These are phyloP conservation scores for Tetragnatha versicolor DNA, from an alignment of 1,140 invertebrate species.

Conservation along the genomic window DNA sequence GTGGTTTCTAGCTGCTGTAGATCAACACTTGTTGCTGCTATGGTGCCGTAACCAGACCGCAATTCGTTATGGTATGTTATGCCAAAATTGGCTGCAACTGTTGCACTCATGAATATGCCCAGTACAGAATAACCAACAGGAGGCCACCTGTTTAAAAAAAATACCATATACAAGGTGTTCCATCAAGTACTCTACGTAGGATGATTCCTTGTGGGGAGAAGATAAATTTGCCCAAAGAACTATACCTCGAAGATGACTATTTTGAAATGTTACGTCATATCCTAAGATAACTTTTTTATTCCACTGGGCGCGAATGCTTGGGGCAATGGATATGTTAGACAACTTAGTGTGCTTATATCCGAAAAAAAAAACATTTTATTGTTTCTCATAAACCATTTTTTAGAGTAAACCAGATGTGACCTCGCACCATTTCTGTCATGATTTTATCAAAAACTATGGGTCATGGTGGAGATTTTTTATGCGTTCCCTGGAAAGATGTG, in stretches of 20 bases:
- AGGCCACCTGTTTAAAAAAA: slow-evolving; percentile 17
- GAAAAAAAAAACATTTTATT: too few species aligned
- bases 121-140: slow-evolving; percentile 11
- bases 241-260: background rate
- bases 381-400: too few species aligned
- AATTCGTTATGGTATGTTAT: slow-evolving; percentile 10
- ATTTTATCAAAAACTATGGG: too few species aligned
- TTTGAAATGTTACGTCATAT: background rate
- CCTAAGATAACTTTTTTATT: background rate
- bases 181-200: background rate
- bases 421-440: too few species aligned
- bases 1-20: background rate
- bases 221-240: background rate
- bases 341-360: too few species aligned
- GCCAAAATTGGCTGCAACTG: background rate
- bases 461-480: too few species aligned
- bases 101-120: background rate
- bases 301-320: too few species aligned
- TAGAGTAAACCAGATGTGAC: too few species aligned
- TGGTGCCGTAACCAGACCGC: background rate
- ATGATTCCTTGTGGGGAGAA: background rate
- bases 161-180: background rate
- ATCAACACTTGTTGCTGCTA: background rate
- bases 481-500: too few species aligned
- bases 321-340: too few species aligned